phyloP scores from a whole-genome alignment of 2,113 vertebrate genomes.

The human (Homo sapiens) region GRCh38 chr1:182522001-182522500 shows the following conservation, averaged over 20 bases:
- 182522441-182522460: background rate
- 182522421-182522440: background rate
- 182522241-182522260: background rate
- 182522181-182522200: background rate
- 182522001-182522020: background rate
- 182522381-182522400: background rate
- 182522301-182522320: background rate
- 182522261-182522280: constrained; percentile 33
- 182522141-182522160: background rate
- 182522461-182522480: background rate
- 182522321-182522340: background rate
- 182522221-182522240: background rate
- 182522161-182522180: background rate
- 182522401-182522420: background rate
- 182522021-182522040: rapidly evolving
- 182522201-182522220: background rate
- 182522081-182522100: background rate
- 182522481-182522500: background rate
- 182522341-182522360: background rate
- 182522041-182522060: rapidly evolving
- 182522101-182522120: constrained; percentile 76
- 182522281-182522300: background rate
- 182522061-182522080: background rate
- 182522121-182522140: background rate
- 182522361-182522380: background rate